Conservation (phyloP, 2,797 vertebrate species). For the Dermochelys coriacea region DNA sequence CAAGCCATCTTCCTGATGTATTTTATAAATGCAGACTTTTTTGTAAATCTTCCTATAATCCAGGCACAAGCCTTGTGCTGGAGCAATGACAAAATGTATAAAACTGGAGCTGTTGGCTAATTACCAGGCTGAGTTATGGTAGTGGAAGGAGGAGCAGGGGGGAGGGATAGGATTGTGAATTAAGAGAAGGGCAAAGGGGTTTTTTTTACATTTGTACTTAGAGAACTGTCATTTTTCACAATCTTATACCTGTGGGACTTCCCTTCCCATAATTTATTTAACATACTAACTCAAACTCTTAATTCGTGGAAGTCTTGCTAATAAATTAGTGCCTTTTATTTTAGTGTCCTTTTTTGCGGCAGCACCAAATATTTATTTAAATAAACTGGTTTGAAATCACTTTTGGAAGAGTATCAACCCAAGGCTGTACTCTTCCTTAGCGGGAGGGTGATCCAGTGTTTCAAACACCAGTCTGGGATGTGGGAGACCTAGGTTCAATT, state of each 20-base stretch:
- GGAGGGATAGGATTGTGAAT: background rate
- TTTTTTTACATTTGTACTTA: background rate
- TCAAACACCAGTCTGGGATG: background rate
- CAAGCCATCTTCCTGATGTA: background rate
- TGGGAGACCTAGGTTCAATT: background rate
- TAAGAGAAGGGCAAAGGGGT: background rate
- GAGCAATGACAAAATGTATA: background rate
- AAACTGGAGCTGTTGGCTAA: background rate
- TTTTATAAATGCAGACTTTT: background rate
- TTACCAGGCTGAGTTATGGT: background rate
- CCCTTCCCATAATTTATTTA: background rate
- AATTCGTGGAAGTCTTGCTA: background rate
- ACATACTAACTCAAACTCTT: background rate
- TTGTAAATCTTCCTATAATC: background rate
- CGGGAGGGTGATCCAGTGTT: background rate
- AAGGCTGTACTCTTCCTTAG: background rate
- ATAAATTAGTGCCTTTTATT: conserved; percentile 33
- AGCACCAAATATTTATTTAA: background rate
- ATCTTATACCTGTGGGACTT: background rate
- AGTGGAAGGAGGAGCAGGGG: background rate
- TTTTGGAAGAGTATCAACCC: background rate
- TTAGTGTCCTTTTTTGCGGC: background rate
- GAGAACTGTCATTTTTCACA: accelerated
- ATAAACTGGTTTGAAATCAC: background rate
- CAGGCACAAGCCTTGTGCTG: background rate